These are phyloP conservation scores for Meloidogyne chitwoodi DNA, from an alignment of 1,140 invertebrate genomes.

Conservation along the genomic window DNA sequence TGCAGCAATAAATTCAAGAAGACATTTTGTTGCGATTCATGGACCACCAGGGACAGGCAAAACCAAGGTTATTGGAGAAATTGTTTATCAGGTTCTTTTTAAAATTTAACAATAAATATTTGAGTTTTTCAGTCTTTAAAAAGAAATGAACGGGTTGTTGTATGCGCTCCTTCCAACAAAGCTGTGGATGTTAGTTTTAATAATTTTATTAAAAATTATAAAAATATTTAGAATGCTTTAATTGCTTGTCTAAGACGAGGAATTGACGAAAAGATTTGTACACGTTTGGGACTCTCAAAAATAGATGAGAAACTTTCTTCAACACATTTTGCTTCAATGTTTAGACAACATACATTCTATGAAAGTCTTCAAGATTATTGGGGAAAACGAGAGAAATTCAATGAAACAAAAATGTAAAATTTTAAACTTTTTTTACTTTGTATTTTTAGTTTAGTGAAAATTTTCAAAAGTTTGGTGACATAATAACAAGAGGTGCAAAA, in stretches of 20 bases:
- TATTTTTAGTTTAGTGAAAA: background rate
- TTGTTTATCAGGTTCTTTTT: conserved; percentile 35
- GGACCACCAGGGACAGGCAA: conserved; percentile 42
- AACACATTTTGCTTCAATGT: background rate
- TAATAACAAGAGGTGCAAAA: background rate
- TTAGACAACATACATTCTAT: background rate
- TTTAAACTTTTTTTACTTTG: background rate
- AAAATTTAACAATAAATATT: background rate
- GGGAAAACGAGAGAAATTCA: background rate
- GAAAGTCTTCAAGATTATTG: background rate
- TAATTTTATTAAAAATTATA: background rate
- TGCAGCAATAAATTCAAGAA: conserved; percentile 15
- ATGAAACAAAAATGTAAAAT: background rate
- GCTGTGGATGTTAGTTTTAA: conserved; percentile 14
- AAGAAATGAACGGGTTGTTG: conserved; percentile 23
- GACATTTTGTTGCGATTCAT: conserved; percentile 31
- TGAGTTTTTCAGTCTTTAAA: conserved; percentile 9
- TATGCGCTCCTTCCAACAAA: conserved; percentile 29
- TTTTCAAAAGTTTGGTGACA: background rate
- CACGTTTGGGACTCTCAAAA: background rate
- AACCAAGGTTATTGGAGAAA: conserved; percentile 37
- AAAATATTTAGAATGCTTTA: background rate
- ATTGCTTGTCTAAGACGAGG: background rate
- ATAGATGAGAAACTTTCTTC: background rate
- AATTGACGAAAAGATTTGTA: background rate